Evolutionary conservation across 2,113 vertebrate genomes (phyloP), one percentile per base, ranked within the genome.

Genomic region (Lates calcarifer): DNA sequence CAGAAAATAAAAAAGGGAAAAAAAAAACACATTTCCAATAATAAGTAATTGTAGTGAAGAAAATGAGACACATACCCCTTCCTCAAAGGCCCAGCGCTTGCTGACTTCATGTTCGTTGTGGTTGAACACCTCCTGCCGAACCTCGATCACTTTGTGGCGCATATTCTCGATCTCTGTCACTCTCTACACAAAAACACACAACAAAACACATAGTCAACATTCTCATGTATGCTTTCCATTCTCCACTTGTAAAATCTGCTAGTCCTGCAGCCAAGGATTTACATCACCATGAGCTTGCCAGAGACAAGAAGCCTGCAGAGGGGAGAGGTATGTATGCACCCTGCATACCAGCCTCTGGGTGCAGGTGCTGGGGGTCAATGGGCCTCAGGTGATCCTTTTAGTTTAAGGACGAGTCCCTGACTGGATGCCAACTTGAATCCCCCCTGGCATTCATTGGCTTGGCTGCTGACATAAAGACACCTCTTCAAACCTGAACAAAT

Each of bases 51-150:
- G 13, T 13, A 28, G 33, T 2, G 20, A 0, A 17, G 0, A 18
- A 64, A 83, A 61, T 0, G 4, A 31, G 43, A 55, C 20, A 78
- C 97, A 94, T 87, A 99, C 98, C 94, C 96, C 98, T 94, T 99
- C 98, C 89, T 99, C 98, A 90, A 99, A 99, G 22, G 96, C 94
- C 98, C 98, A 99, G 53, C 98, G 96, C 92, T 99, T 99, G 95
- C 97, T 99, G 94, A 99, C 98, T 97, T 99, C 98, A 13, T 99
- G 97, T 66, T 99, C 98, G 26, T 99, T 99, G 92, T 98, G 97
- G 95, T 97, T 99, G 94, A 98, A 98, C 67, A 98, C 95, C 89
- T 99, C 98, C 87, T 99, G 98, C 6, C 98, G 97, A 49, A 95
- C 94, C 94, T 99, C 98, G 86, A 96, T 98, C 87, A 99, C 97